phyloP scores from a whole-genome alignment of 2,797 vertebrate species.

The Leptodactylus fallax region DNA sequence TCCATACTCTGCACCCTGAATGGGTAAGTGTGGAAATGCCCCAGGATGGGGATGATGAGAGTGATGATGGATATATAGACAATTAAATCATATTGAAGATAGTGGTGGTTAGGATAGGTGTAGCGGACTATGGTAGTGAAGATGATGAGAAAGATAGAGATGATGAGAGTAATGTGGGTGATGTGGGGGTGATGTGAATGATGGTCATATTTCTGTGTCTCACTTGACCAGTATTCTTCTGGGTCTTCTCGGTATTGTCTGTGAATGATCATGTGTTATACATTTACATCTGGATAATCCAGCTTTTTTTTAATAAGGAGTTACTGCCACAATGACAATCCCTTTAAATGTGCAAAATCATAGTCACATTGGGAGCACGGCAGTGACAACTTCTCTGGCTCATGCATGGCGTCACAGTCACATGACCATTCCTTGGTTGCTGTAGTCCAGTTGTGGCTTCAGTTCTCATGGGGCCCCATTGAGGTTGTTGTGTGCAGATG shows the following conservation, averaged over 20 bases:
- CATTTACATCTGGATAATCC: too few relatives aligned
- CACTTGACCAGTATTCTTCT: too few relatives aligned
- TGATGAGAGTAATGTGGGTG: neutral
- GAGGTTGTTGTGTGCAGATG: too few relatives aligned
- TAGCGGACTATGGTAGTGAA: neutral
- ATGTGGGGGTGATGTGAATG: neutral
- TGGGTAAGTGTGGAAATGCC: constrained; percentile 76
- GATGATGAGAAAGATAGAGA: neutral
- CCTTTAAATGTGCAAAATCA: too few relatives aligned
- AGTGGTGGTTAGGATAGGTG: neutral
- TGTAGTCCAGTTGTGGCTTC: neutral
- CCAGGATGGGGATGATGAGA: neutral
- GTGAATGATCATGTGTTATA: too few relatives aligned
- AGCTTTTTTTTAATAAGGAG: too few relatives aligned
- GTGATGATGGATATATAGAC: neutral
- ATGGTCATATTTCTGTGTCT: neutral
- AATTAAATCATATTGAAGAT: neutral
- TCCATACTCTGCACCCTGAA: constrained; percentile 91
- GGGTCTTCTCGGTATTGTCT: too few relatives aligned
- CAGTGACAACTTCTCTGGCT: neutral
- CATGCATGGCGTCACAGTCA: neutral
- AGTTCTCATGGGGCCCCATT: neutral
- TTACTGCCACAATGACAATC: too few relatives aligned
- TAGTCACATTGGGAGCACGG: too few relatives aligned
- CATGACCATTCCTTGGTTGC: neutral